A percentile compares a stretch with the other conserved stretches of the same genome.
Conservation (phyloP, 2,888 invertebrate genomes). For the Euzetes globulus region DNA sequence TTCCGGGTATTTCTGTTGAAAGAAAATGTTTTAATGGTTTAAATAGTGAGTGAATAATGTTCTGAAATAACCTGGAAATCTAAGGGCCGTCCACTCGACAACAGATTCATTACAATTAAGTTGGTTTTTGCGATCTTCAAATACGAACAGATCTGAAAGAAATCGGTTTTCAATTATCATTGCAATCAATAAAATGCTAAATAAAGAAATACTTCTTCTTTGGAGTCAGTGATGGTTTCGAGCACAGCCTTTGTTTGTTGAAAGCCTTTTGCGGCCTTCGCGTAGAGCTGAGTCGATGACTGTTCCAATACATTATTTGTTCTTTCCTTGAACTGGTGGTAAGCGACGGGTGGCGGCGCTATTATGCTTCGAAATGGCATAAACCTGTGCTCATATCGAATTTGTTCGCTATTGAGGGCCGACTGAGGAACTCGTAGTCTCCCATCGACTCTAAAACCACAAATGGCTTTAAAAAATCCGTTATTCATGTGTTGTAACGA, state of each 20-base stretch:
- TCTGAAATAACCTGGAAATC: conserved; percentile 57
- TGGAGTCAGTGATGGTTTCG: conserved; percentile 71
- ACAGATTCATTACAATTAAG: conserved; percentile 83
- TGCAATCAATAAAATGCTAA: background rate
- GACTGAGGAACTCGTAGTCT: conserved; percentile 73
- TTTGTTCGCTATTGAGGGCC: conserved; percentile 85
- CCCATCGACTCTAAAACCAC: conserved; percentile 57
- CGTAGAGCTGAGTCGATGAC: conserved; percentile 54
- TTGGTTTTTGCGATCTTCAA: conserved; percentile 89
- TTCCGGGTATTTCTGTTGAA: conserved; percentile 39
- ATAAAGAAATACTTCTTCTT: conserved; percentile 62
- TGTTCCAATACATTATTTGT: conserved; percentile 44
- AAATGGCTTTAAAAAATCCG: conserved; percentile 73
- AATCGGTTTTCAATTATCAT: background rate
- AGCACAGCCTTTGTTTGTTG: conserved; percentile 78
- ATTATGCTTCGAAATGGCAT: conserved; percentile 75
- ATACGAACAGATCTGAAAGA: conserved; percentile 49
- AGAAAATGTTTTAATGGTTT: conserved; percentile 9
- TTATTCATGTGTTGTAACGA: conserved; percentile 89
- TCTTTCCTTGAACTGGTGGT: conserved; percentile 78
- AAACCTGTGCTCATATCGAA: conserved; percentile 89
- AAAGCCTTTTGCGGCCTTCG: conserved; percentile 81
- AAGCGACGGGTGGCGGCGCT: conserved; percentile 83
- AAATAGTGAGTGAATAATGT: background rate
- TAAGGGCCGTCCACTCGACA: conserved; percentile 84